Conservation (phyloP, 2,888 invertebrate genomes). For the Ormyrus nitidulus region DNA sequence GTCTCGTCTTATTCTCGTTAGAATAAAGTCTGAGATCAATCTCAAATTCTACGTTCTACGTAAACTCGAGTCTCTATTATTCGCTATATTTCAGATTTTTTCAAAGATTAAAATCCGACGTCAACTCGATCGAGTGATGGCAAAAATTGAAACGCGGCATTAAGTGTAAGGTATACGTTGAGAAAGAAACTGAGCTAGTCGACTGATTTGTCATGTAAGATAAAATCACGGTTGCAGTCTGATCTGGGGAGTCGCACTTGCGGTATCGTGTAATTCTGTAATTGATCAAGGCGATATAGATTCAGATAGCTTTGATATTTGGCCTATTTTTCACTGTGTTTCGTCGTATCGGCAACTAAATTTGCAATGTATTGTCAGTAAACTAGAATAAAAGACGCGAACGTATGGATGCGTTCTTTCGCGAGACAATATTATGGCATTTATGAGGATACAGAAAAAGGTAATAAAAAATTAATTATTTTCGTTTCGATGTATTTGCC, state of each 20-base stretch:
- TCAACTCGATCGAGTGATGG: not conserved
- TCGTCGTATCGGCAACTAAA: not conserved
- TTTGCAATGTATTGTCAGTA: not conserved
- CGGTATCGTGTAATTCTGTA: too few species aligned
- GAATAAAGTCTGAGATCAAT: conserved; percentile 38
- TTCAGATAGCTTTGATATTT: too few species aligned
- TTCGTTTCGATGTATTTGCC: not conserved
- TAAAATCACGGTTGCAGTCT: conserved; percentile 19
- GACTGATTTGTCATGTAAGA: conserved; percentile 16
- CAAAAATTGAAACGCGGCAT: not conserved
- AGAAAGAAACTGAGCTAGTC: conserved; percentile 13
- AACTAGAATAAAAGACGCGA: conserved; percentile 3
- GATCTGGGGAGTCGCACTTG: not conserved
- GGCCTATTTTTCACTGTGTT: too few species aligned
- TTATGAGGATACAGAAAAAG: too few species aligned
- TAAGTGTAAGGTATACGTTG: conserved; percentile 10
- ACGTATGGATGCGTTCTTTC: not conserved
- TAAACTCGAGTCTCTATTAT: not conserved
- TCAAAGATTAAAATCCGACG: conserved; percentile 25
- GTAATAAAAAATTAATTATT: not conserved
- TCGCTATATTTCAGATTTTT: not conserved
- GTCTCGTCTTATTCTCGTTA: too few species aligned
- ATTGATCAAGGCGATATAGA: too few species aligned
- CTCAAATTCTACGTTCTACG: conserved; percentile 17
- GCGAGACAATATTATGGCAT: not conserved